These are phyloP conservation scores for Aleiodes testaceus DNA, from an alignment of 2,888 invertebrate species.

Conservation along the genomic window DNA sequence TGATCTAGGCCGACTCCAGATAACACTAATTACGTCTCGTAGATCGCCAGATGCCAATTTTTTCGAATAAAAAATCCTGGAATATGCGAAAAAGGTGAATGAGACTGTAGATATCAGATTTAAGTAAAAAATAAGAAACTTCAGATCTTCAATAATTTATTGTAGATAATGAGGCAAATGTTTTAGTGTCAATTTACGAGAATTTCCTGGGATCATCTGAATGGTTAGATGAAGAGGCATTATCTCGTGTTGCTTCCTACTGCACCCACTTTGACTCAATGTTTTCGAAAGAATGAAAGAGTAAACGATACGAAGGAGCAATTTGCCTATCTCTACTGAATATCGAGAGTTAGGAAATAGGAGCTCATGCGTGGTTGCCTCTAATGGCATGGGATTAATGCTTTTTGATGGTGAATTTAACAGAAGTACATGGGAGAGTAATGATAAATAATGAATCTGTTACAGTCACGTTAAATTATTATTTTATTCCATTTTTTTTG, in stretches of 20 bases:
- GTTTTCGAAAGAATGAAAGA: conserved; percentile 3
- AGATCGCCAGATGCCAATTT: conserved; percentile 44
- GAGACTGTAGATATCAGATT: neutral
- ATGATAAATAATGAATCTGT: conserved; percentile 23
- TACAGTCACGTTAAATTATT: neutral
- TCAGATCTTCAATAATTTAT: neutral
- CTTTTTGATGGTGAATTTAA: conserved; percentile 28
- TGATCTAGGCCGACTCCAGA: conserved; percentile 51
- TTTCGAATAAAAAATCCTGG: conserved; percentile 6
- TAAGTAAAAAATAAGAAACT: conserved; percentile 5
- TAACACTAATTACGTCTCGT: conserved; percentile 53
- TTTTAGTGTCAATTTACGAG: neutral
- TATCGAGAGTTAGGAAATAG: conserved; percentile 46
- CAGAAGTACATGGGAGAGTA: conserved; percentile 20
- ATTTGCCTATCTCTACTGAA: conserved; percentile 49
- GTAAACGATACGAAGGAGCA: conserved; percentile 30
- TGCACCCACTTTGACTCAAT: conserved; percentile 22
- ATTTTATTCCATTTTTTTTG: too few relatives aligned
- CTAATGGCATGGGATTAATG: conserved; percentile 33
- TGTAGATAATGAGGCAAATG: neutral
- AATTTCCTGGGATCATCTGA: neutral
- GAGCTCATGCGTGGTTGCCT: conserved; percentile 48
- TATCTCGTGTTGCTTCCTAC: conserved; percentile 31
- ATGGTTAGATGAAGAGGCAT: neutral
- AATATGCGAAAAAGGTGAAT: conserved; percentile 4